Percentiles rank a stretch among this genome's conserved stretches.
These are phyloP conservation scores for Crocuta crocuta DNA, from an alignment of 2,113 vertebrate genomes.

Conservation along the genomic window DNA sequence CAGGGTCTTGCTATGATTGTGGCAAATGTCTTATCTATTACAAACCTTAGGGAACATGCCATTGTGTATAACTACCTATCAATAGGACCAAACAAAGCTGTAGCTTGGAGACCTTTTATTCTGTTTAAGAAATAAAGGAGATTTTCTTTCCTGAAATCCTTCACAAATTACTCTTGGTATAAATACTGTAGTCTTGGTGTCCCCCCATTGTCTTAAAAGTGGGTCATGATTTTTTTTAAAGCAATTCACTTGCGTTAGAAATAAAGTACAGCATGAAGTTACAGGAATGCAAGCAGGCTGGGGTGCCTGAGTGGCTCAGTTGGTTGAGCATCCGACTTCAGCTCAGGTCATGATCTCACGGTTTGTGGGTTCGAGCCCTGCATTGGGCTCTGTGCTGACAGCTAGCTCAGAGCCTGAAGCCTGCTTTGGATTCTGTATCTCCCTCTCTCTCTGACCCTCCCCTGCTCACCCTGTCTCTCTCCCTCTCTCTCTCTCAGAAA, in stretches of 20 bases:
- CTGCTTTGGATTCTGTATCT: too few species aligned
- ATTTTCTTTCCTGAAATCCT: neutral
- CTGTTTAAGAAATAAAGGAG: neutral
- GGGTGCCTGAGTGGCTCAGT: too few species aligned
- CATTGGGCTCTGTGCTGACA: too few species aligned
- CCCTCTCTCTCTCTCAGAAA: too few species aligned
- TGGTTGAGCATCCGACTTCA: too few species aligned
- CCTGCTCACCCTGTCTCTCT: too few species aligned
- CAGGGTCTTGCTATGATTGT: neutral
- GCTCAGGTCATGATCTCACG: too few species aligned
- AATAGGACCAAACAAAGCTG: neutral
- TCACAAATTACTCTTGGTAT: neutral
- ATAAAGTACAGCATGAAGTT: neutral
- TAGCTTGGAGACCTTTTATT: neutral
- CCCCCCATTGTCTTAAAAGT: neutral
- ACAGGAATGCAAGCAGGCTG: neutral
- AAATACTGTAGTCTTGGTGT: neutral
- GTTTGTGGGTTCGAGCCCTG: too few species aligned
- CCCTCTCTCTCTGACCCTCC: too few species aligned
- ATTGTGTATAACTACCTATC: neutral
- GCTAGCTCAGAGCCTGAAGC: too few species aligned
- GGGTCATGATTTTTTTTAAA: neutral
- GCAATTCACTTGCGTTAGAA: neutral
- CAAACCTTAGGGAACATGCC: neutral
- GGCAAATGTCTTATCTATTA: neutral